These are phyloP conservation scores for Pipistrellus nathusii DNA, from an alignment of 2,797 vertebrate genomes.

Conservation along the genomic window DNA sequence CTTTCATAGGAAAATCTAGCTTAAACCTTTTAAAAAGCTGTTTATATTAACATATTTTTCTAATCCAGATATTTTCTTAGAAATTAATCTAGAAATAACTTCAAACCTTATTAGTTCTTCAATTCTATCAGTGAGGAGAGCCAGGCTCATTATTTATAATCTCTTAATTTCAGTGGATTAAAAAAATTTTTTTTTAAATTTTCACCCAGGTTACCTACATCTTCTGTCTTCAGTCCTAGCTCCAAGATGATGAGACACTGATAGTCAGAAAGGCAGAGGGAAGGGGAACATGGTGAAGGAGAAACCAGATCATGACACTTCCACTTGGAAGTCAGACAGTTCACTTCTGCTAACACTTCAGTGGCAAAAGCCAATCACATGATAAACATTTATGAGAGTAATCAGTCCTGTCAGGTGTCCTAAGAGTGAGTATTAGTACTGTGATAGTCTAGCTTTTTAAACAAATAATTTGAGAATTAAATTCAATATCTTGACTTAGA, in stretches of 20 bases:
- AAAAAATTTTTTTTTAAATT: not conserved
- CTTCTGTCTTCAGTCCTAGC: not conserved
- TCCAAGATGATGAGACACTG: fast-evolving
- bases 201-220: not conserved
- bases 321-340: not conserved
- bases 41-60: not conserved
- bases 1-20: not conserved
- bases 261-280: not conserved
- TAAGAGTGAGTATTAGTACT: not conserved
- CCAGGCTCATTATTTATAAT: not conserved
- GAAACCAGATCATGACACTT: not conserved
- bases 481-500: not conserved
- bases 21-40: not conserved
- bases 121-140: not conserved
- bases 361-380: not conserved
- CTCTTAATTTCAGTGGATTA: not conserved
- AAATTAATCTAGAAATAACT: not conserved
- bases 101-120: not conserved
- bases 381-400: not conserved
- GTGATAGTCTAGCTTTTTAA: not conserved
- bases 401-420: not conserved
- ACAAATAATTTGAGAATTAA: not conserved
- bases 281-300: not conserved
- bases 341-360: not conserved
- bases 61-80: not conserved